Percentiles rank a stretch among this genome's conserved stretches.
phyloP scores from a whole-genome alignment of 2,888 invertebrate species.

The Drosophila stalkeri region DNA sequence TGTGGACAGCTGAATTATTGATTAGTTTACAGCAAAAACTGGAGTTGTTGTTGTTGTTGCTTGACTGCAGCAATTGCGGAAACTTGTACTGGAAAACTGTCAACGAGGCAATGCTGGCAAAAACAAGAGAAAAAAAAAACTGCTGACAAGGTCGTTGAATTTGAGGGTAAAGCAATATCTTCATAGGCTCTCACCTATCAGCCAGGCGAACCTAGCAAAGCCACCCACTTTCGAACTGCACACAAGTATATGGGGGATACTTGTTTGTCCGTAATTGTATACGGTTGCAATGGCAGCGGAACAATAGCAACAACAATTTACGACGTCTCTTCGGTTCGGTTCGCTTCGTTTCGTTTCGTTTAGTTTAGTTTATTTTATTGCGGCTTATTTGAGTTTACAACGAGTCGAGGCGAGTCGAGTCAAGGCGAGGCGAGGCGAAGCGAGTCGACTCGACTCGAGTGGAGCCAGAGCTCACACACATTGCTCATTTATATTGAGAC shows the following conservation, averaged over 20 bases:
- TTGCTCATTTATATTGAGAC: conserved; percentile 78
- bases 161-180: conserved; percentile 34
- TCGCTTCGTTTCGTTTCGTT: conserved; percentile 44
- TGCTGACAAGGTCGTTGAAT: conserved; percentile 72
- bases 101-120: conserved; percentile 51
- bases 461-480: conserved; percentile 33
- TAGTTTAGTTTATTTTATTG: conserved; percentile 67
- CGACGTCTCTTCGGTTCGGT: conserved; percentile 45
- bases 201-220: neutral
- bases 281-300: conserved; percentile 17
- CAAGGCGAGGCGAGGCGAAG: conserved; percentile 29
- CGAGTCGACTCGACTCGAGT: too few species aligned
- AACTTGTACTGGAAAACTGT: conserved; percentile 63
- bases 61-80: conserved; percentile 29
- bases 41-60: conserved; percentile 19
- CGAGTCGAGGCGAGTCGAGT: conserved; percentile 28
- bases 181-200: conserved; percentile 6
- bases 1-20: conserved; percentile 51
- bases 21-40: conserved; percentile 50
- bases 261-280: conserved; percentile 70
- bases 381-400: conserved; percentile 69
- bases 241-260: neutral
- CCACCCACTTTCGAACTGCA: neutral
- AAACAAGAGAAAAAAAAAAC: conserved; percentile 14
- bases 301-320: conserved; percentile 56